A percentile compares a stretch with the other conserved stretches of the same genome.
These are phyloP conservation scores for Sciurus carolinensis DNA, from an alignment of 2,797 vertebrate species.

Conservation along the genomic window DNA sequence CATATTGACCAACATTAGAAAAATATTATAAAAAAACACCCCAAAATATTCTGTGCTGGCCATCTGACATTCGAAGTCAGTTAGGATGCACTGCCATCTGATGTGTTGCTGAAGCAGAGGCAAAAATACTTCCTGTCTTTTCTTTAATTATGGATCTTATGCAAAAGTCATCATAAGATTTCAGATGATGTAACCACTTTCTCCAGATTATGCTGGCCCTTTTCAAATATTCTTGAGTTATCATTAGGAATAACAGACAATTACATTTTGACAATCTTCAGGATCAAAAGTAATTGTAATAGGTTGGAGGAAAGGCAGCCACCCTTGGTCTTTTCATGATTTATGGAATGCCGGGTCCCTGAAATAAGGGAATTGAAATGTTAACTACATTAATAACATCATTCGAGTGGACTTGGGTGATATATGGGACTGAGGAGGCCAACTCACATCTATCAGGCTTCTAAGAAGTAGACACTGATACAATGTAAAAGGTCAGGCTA, in stretches of 20 bases:
- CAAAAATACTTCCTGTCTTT: neutral
- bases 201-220: neutral
- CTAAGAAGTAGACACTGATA: neutral
- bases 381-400: slow-evolving; percentile 58
- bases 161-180: neutral
- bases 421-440: neutral
- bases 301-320: slow-evolving; percentile 39
- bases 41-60: neutral
- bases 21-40: neutral
- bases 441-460: neutral
- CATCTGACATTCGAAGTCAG: neutral
- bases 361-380: slow-evolving; percentile 67
- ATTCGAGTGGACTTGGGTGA: slow-evolving; percentile 40
- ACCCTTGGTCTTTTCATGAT: slow-evolving; percentile 26
- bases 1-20: neutral
- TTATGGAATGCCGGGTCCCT: neutral
- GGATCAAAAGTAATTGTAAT: slow-evolving; percentile 65
- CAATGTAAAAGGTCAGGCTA: neutral
- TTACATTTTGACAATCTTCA: slow-evolving; percentile 47
- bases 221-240: slow-evolving; percentile 22
- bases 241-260: neutral
- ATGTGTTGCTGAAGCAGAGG: neutral
- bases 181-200: neutral
- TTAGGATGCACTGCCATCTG: neutral
- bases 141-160: neutral